Evolutionary conservation across 2,113 vertebrate genomes (phyloP).

Genomic region (Macrotus californicus): DNA sequence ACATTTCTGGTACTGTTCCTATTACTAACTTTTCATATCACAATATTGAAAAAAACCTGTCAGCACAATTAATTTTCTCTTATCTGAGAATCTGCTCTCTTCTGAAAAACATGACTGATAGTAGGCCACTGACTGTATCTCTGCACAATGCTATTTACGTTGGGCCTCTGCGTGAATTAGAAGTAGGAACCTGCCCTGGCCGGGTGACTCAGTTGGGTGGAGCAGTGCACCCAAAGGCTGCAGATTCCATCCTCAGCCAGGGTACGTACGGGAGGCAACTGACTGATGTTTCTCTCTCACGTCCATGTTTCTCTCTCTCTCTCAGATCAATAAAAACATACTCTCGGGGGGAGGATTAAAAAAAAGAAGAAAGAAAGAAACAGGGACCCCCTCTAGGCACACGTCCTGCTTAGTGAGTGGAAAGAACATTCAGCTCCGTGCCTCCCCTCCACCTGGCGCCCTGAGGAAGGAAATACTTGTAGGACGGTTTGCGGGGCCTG

Average conservation of each 20-base stretch:
- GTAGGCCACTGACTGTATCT: neutral
- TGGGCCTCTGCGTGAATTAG: neutral
- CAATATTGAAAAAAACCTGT: neutral
- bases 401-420: neutral
- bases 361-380: too few relatives aligned
- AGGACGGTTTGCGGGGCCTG: neutral
- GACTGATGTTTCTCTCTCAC: too few relatives aligned
- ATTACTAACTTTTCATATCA: neutral
- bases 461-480: neutral
- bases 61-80: neutral
- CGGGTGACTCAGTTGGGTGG: too few relatives aligned
- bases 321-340: too few relatives aligned
- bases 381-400: neutral
- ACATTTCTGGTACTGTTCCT: neutral
- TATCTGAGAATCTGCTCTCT: neutral
- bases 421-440: neutral
- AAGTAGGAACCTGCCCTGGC: neutral
- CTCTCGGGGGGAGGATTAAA: too few relatives aligned
- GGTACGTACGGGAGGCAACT: too few relatives aligned
- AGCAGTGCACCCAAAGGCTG: too few relatives aligned
- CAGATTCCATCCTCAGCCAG: too few relatives aligned
- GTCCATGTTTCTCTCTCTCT: too few relatives aligned
- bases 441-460: neutral
- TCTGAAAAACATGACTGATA: neutral
- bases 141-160: neutral